Percentiles rank a stretch among this genome's conserved stretches.
Evolutionary conservation across 2,888 invertebrate genomes (phyloP).

Genomic region (Sphecodes monilicornis): DNA sequence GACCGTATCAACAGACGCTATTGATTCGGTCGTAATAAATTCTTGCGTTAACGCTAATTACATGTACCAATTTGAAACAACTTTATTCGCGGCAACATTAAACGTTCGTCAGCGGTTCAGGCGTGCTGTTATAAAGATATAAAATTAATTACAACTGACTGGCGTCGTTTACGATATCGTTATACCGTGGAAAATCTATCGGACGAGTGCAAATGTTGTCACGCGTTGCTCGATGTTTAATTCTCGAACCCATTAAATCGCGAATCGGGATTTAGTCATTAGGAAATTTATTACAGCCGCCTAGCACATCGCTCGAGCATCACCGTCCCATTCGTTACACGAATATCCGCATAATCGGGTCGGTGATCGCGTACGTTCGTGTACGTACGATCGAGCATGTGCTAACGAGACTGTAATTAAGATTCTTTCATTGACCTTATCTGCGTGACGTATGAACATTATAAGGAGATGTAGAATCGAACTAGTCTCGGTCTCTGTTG

Average conservation of each 20-base stretch:
- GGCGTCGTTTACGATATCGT: conserved; percentile 8
- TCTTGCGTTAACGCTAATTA: not conserved
- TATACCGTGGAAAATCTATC: not conserved
- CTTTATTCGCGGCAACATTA: conserved; percentile 9
- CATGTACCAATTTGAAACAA: not conserved
- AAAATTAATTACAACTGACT: conserved; percentile 34
- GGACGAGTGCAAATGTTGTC: not conserved
- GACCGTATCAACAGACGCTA: not conserved
- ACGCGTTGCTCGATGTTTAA: conserved; percentile 12
- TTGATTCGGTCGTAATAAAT: not conserved
- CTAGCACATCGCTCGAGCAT: conserved; percentile 36
- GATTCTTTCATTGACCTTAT: conserved; percentile 24
- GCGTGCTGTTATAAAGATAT: conserved; percentile 13
- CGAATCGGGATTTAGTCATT: conserved; percentile 31
- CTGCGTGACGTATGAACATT: conserved; percentile 18
- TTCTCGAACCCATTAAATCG: conserved; percentile 15
- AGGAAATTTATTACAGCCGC: not conserved
- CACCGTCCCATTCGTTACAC: not conserved
- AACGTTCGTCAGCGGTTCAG: not conserved
- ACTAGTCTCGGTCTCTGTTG: not conserved
- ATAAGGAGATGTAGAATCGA: conserved; percentile 28
- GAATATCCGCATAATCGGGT: conserved; percentile 29
- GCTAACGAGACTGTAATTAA: conserved; percentile 47
- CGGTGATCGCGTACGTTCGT: conserved; percentile 27
- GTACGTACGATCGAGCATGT: not conserved